Base-by-base conservation (phyloP, 2,797 vertebrate species). In the Odontamblyopus rebecca region DNA sequence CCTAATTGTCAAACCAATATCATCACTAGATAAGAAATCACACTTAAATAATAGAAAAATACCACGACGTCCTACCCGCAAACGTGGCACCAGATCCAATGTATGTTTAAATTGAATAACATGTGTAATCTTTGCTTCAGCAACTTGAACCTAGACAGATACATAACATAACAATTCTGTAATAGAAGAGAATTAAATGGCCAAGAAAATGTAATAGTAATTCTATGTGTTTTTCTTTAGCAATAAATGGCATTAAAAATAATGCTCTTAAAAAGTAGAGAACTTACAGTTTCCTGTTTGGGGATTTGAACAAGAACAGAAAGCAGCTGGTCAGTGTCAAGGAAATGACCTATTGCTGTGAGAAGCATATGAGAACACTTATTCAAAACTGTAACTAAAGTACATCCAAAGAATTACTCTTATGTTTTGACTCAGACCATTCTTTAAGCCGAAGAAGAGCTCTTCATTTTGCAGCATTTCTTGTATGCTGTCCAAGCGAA, bases 91-190 rank as follows among this genome's bases (percentile, higher is more conserved):
- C 73, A 97, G 92, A 86, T 98, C 96, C 78, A 99, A 86, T 0
- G 96, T 97, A 89, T 99, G 96, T 83, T 99, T 99, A 82, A 99
- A 86, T 86, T 97, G 96, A 88, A 99, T 98, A 77, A 97, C 88
- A 81, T 98, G 97, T n/a, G 93, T 94, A 89, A 99, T 98, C 91
- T 99, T 99, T 73, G 97, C 93, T 88, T 99, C 98, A 76, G 97
- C 96, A 71, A 91, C 93, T 91, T 96, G 95, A 87, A 96, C 91
- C 98, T 99, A n/a, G 1, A 67, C 44, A 48, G 15, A 48, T 15
- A 48, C 44, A 53, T 67, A 15, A 29, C 12, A 51, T 4, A 50
- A 30, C 2, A 51, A 51, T 50, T 30, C 26, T 50, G n/a, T 44
- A 12, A 30, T 18, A 50, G 6, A 15, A 74, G 44, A 4, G 59